phyloP scores from a whole-genome alignment of 1,140 invertebrate genomes.

The Hylyphantes graminicola region DNA sequence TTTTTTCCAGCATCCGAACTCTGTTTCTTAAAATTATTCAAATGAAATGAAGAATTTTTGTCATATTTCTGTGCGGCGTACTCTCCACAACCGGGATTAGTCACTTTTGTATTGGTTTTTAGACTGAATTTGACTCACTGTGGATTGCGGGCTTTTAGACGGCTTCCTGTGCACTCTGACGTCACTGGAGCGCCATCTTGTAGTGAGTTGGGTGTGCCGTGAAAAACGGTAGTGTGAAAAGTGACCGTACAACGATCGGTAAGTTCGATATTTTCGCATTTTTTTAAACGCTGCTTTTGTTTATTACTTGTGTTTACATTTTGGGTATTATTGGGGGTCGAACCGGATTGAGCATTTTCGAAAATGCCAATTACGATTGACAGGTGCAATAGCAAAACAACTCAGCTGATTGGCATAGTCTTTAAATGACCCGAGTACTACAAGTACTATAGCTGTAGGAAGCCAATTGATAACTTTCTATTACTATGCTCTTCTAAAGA shows the following conservation, averaged over 20 bases:
- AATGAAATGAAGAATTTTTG: not conserved
- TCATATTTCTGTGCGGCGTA: too few species aligned
- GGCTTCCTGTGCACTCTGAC: conserved; percentile 56
- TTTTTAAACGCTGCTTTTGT: not conserved
- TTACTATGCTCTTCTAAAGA: too few species aligned
- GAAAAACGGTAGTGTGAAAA: conserved; percentile 49
- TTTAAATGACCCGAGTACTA: conserved; percentile 44
- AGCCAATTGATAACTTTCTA: too few species aligned
- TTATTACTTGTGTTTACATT: not conserved
- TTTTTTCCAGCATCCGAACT: not conserved
- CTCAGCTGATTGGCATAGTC: conserved; percentile 52
- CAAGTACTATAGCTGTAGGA: too few species aligned
- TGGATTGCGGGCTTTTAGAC: conserved; percentile 52
- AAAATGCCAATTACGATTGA: conserved; percentile 26
- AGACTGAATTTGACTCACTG: conserved; percentile 26
- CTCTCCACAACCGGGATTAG: not conserved
- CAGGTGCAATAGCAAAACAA: conserved; percentile 45
- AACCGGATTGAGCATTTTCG: not conserved
- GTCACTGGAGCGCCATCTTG: conserved; percentile 59
- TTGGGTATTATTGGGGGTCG: not conserved
- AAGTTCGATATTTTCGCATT: conserved; percentile 42
- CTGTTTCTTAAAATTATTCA: not conserved
- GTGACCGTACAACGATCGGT: conserved; percentile 47
- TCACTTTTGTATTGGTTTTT: conserved; percentile 32
- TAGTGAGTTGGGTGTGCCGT: conserved; percentile 54